Evolutionary conservation across 2,113 vertebrate genomes (phyloP), one percentile per base, ranked within the genome.

Genomic region (Glareola pratincola): DNA sequence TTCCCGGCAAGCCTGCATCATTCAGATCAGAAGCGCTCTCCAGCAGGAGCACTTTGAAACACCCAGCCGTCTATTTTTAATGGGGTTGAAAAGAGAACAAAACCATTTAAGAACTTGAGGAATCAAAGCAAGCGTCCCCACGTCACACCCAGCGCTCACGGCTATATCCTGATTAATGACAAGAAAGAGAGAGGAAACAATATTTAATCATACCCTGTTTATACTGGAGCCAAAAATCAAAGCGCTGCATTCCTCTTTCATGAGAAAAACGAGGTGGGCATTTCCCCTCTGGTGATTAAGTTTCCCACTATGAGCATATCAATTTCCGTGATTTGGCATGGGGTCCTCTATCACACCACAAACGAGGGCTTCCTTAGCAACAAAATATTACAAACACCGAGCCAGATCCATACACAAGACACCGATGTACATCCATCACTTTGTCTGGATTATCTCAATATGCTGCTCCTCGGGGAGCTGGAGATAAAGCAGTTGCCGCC

Each of bases 151-250:
- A 66, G 93, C 6, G 81, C 95, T 94, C 26, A 50, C 88, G 90
- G 95, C 92, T 63, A 56, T 84, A 89, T 88, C 85, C 91, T 97
- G 96, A 96, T 94, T 97, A 96, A 96, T 91, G 96, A 80, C 91
- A 91, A 78, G 85, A 85, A 75, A 76, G 81, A 85, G 84, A 80
- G 60, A 95, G 86, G 76, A 92, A 94, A 97, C 96, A 97, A 95
- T 94, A 96, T 96, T 96, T 94, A 95, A 97, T 96, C 94, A 96
- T 91, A 94, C 77, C 78, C 87, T 97, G 95, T 95, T 97, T 97
- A 96, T 92, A 59, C 60, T 37, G 84, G 60, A 91, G 86, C 91
- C 77, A 90, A 91, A 92, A 96, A 97, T 97, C 96, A 97, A 97
- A 97, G 95, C 14, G 2, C 63, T 73, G 72, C 72, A 41, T 88